These are phyloP conservation scores for Diglossa cyanea DNA, from an alignment of 2,797 vertebrate genomes.

Conservation along the genomic window DNA sequence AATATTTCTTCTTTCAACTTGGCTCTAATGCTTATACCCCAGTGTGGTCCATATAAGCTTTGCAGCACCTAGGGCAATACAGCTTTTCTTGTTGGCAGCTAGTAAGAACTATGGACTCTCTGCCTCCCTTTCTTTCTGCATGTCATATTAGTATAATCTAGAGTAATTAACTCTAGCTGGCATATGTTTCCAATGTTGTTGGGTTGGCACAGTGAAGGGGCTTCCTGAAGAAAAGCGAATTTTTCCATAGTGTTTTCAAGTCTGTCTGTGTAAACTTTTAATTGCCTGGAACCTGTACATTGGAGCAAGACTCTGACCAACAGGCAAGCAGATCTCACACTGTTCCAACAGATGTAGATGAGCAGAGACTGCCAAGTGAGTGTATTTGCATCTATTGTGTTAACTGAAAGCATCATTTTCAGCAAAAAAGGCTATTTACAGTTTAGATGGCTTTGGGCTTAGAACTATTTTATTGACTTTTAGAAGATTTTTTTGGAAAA, in stretches of 20 bases:
- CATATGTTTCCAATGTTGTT: constrained; percentile 51
- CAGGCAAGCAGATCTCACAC: constrained; percentile 51
- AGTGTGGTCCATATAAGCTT: neutral
- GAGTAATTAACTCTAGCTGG: constrained; percentile 52
- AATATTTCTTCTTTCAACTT: constrained; percentile 24
- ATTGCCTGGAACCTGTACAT: constrained; percentile 49
- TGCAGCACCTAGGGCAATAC: constrained; percentile 7
- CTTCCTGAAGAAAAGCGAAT: constrained; percentile 45
- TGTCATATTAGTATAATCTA: constrained; percentile 51
- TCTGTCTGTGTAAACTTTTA: constrained; percentile 60
- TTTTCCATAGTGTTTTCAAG: constrained; percentile 45
- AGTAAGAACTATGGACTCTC: neutral
- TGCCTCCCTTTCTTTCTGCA: constrained; percentile 23
- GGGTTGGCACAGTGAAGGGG: neutral
- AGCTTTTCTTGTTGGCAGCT: constrained; percentile 43
- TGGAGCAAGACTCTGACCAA: constrained; percentile 53
- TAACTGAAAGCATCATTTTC: constrained; percentile 55
- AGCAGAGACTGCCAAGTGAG: constrained; percentile 58
- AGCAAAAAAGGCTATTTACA: constrained; percentile 48
- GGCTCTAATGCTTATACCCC: neutral
- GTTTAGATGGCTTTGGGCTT: constrained; percentile 1
- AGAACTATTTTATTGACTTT: neutral
- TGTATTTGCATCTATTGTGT: constrained; percentile 57
- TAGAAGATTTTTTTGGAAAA: neutral
- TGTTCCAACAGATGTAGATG: constrained; percentile 68